Evolutionary conservation across 2,113 vertebrate genomes (phyloP).

Genomic region (Eidolon helvum): DNA sequence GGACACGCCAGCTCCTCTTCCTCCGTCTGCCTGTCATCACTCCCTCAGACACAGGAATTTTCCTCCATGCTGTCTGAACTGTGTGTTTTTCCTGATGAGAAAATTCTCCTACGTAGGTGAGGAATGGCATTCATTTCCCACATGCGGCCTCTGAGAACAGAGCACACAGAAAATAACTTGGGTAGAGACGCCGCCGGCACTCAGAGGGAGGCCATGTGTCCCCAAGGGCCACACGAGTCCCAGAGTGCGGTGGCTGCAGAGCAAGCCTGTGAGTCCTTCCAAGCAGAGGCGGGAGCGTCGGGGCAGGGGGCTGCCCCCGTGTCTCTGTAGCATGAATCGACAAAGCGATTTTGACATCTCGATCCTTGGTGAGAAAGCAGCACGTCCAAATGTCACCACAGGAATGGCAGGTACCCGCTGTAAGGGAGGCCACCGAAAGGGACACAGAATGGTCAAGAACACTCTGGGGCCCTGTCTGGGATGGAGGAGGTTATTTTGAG

Average conservation of each 20-base stretch:
- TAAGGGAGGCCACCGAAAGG: not conserved
- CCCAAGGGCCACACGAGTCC: fast-evolving
- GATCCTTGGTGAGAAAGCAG: not conserved
- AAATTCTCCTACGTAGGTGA: slow-evolving; percentile 65
- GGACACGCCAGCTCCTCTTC: not conserved
- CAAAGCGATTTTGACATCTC: not conserved
- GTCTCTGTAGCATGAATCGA: not conserved
- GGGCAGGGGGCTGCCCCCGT: fast-evolving
- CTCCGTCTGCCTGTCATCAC: not conserved
- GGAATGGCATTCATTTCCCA: slow-evolving; percentile 53
- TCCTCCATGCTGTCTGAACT: not conserved
- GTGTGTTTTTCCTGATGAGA: not conserved
- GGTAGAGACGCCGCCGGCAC: fast-evolving
- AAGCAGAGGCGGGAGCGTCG: not conserved
- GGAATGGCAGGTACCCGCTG: not conserved
- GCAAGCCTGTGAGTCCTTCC: fast-evolving
- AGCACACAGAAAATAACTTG: not conserved
- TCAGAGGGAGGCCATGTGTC: fast-evolving
- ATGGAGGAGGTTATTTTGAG: too few relatives aligned
- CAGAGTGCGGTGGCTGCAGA: fast-evolving
- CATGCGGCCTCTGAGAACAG: slow-evolving; percentile 14
- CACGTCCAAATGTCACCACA: not conserved
- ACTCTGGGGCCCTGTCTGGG: not conserved
- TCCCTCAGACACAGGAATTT: slow-evolving; percentile 46
- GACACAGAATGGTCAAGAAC: too few relatives aligned